These are phyloP conservation scores for Alloscopus bannaensis DNA, from an alignment of 2,888 invertebrate species.

Conservation along the genomic window DNA sequence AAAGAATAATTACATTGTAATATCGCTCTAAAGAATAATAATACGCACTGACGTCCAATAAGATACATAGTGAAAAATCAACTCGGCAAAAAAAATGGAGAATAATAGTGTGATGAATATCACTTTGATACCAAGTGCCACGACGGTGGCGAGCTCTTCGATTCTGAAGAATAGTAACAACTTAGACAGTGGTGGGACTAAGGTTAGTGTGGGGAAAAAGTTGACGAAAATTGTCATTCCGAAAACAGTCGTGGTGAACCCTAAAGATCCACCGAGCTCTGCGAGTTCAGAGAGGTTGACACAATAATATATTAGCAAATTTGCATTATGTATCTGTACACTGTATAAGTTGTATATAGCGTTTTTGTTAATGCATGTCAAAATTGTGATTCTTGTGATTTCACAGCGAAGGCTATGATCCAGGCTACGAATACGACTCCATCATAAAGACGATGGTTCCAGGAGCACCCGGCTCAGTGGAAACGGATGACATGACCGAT, in stretches of 20 bases:
- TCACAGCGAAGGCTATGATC: conserved; percentile 49
- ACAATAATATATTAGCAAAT: not conserved
- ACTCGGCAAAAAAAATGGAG: conserved; percentile 7
- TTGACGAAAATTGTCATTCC: conserved; percentile 49
- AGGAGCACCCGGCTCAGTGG: conserved; percentile 50
- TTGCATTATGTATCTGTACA: not conserved
- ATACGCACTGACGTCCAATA: too few relatives aligned
- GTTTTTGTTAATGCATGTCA: not conserved
- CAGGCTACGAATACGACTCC: conserved; percentile 40
- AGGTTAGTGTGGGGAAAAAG: conserved; percentile 30
- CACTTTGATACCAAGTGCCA: not conserved
- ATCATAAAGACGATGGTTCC: conserved; percentile 52
- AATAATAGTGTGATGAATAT: conserved; percentile 14
- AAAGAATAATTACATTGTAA: too few relatives aligned
- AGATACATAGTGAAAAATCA: too few relatives aligned
- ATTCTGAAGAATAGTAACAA: conserved; percentile 18
- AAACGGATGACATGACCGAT: conserved; percentile 51
- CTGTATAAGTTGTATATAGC: not conserved
- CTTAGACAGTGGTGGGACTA: not conserved
- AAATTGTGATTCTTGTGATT: not conserved
- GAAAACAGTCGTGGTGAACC: conserved; percentile 41
- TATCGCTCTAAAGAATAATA: too few relatives aligned
- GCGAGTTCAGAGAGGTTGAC: conserved; percentile 52
- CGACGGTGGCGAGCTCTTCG: not conserved
- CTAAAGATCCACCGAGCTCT: conserved; percentile 51